phyloP scores from a whole-genome alignment of 2,888 invertebrate genomes.

The Stictocephala bisonia region DNA sequence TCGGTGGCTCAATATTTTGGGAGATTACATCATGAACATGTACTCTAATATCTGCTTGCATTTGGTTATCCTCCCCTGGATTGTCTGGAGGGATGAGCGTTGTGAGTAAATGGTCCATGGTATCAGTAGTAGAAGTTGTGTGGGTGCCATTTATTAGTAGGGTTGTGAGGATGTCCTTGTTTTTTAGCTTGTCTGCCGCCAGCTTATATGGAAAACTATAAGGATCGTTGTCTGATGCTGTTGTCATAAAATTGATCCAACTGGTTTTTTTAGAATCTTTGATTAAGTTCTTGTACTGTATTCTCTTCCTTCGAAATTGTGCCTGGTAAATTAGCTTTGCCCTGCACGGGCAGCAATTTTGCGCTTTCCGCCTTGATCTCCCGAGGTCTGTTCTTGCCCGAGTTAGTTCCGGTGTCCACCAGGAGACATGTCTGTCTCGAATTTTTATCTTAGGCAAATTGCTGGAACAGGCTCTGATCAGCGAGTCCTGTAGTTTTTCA shows the following conservation, averaged over 20 bases:
- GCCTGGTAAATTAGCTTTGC: neutral
- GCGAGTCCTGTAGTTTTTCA: no score
- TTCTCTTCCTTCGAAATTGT: neutral
- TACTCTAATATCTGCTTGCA: no score
- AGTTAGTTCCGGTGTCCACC: neutral
- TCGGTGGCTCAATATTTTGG: neutral
- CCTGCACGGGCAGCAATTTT: neutral
- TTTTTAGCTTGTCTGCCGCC: neutral
- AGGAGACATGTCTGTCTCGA: no score
- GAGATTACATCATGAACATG: no score
- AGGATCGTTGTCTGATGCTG: neutral
- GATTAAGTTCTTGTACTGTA: neutral
- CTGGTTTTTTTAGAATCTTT: neutral
- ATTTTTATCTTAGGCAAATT: no score
- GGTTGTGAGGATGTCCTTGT: neutral
- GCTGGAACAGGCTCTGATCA: no score
- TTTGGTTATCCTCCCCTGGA: no score
- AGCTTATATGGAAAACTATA: slow-evolving; percentile 5
- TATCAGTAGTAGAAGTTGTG: neutral
- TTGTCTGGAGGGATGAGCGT: slow-evolving; percentile 1
- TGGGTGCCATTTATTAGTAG: neutral
- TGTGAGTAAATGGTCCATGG: neutral
- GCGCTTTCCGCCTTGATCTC: neutral
- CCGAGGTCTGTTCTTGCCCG: neutral
- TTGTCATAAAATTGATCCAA: neutral